A percentile compares a stretch with the other conserved stretches of the same genome.
These are phyloP conservation scores for Drosophila prolongata DNA, from an alignment of 2,888 invertebrate species.

Conservation along the genomic window DNA sequence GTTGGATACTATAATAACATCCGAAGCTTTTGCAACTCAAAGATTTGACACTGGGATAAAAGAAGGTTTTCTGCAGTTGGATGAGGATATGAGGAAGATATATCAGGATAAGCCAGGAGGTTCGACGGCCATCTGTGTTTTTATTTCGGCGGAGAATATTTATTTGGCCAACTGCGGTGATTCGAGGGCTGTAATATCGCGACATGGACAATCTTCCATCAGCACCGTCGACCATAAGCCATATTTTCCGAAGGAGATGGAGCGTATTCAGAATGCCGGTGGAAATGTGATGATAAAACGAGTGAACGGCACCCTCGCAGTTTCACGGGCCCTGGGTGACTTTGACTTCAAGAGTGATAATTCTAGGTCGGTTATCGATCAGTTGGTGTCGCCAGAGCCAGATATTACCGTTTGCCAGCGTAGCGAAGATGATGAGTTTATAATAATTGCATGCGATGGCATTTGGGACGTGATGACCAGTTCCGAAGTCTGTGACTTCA, in stretches of 20 bases:
- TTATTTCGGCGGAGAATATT: conserved; percentile 92
- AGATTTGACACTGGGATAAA: conserved; percentile 90
- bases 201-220: conserved; percentile 92
- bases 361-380: conserved; percentile 94
- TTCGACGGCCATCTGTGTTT: conserved; percentile 97
- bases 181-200: conserved; percentile 95
- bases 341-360: conserved; percentile 93
- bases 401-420: conserved; percentile 94
- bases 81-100: conserved; percentile 88
- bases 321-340: conserved; percentile 97
- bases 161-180: conserved; percentile 97
- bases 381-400: conserved; percentile 98
- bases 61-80: conserved; percentile 89
- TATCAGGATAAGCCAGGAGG: conserved; percentile 98
- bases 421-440: conserved; percentile 93
- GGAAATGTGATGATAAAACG: conserved; percentile 99
- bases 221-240: conserved; percentile 98
- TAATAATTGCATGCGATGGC: conserved; percentile 98
- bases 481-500: conserved; percentile 85
- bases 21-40: conserved; percentile 92
- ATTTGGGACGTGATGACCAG: conserved; percentile 99
- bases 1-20: conserved; percentile 93
- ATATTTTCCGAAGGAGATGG: conserved; percentile 93
- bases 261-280: conserved; percentile 96
- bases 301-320: conserved; percentile 98